Evolutionary conservation across 2,888 invertebrate genomes (phyloP), one percentile per base, ranked within the genome.

Genomic region (Metallyticus violacea): DNA sequence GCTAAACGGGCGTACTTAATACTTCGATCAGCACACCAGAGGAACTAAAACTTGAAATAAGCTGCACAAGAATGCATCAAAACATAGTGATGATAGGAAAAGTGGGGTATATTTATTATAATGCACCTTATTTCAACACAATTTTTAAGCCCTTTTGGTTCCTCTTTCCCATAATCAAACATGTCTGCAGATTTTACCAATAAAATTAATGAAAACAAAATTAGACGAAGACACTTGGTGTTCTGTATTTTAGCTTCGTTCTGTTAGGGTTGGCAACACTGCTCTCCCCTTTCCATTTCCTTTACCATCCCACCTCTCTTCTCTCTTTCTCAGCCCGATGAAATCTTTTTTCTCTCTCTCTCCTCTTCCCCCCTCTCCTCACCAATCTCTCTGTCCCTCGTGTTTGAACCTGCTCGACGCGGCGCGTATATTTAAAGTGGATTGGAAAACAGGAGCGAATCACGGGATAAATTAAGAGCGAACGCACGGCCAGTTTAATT

Each of bases 351-450:
- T 62, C 25, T n/a, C 77, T 27, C 29, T 26, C 28, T n/a, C 28
- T 22, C 28, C 79, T 5, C 84, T 29, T 29, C 27, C n/a, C 83
- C 26, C 77, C 76, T 76, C 83, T 22, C 30, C n/a, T 27, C 26
- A 26, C 22, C 80, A 9, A 7, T 26, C 4, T 26, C 29, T 9
- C 80, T 26, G 80, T 26, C 77, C 77, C 79, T 82, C 87, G 80
- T 87, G 81, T 87, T 83, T 78, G 79, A 83, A 83, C 79, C 84
- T 83, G 86, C 84, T 78, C 87, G 85, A 77, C 40, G 77, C 29
- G 79, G n/a, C 30, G 81, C 62, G 81, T 85, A 77, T 87, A 85
- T 87, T 87, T 87, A 85, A 87, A 87, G 87, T 87, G 87, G 87
- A 87, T 87, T 85, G 87, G 87, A 81, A 85, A 83, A 83, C 83